Evolutionary conservation across 1,140 invertebrate species (phyloP).

Genomic region (Macrobrachium rosenbergii): DNA sequence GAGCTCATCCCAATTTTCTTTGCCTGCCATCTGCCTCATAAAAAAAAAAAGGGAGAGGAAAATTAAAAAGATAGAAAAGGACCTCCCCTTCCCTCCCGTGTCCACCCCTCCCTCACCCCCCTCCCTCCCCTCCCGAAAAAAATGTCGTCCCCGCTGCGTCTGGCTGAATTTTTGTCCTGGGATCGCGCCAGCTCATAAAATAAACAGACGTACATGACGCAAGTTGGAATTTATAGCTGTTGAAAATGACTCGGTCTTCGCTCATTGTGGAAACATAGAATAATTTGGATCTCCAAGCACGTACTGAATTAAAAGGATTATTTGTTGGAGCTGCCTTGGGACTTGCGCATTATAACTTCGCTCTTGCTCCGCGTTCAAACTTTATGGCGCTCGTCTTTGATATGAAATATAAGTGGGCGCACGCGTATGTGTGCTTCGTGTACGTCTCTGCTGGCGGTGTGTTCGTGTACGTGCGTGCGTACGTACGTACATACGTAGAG

Average conservation of each 20-base stretch:
- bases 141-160: background rate
- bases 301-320: constrained; percentile 23
- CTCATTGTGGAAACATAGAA: constrained; percentile 29
- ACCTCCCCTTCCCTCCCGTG: background rate
- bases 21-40: background rate
- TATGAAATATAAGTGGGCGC: background rate
- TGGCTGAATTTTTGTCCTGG: constrained; percentile 11
- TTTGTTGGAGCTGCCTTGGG: constrained; percentile 12
- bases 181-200: background rate
- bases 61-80: too few species aligned
- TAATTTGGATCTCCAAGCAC: constrained; percentile 23
- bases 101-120: background rate
- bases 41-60: too few species aligned
- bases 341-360: constrained; percentile 15
- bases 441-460: too few species aligned
- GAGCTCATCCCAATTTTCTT: background rate
- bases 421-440: background rate
- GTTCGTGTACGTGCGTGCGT: too few species aligned
- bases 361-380: constrained; percentile 3
- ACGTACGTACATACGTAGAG: too few species aligned
- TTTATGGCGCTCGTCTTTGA: constrained; percentile 5
- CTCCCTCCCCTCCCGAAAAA: background rate
- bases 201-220: constrained; percentile 13
- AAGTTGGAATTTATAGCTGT: constrained; percentile 25
- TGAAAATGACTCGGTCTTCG: background rate